Base-by-base conservation (phyloP, 2,797 vertebrate species). In the Nannoperca australis region DNA sequence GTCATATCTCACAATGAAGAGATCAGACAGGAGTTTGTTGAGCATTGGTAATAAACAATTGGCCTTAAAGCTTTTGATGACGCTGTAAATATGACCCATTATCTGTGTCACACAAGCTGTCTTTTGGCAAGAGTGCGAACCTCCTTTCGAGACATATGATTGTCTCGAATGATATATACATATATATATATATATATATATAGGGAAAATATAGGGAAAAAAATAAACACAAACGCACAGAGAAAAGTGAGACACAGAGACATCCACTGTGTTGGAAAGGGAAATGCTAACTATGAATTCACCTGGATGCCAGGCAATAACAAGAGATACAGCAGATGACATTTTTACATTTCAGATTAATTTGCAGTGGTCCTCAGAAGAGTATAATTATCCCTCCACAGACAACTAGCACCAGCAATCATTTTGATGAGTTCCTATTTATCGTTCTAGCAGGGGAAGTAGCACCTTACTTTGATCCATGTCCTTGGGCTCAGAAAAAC, bases 391-490 rank as follows among this genome's bases (percentile, higher is more conserved):
- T 84, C 69, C 70, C 69, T 82, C 68, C 50, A 70, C 32, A 66
- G 56, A 75, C 45, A 51, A 64, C 61, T 17, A 67, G 58, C 61
- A 78, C 45, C 56, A 53, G 64, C 64, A 84, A 55, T 30, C 53
- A 83, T 76, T 86, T 67, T 83, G 73, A 75, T 53, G 58, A 79
- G 67, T 65, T 70, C 79, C 51, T 55, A 73, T 64, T 81, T 82
- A 47, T 85, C 75, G 78, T 83, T 84, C 74, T 49, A 83, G 53
- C 69, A 49, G 67, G 55, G 85, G 83, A 87, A 72, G 77, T 27
- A 82, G 61, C 69, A 76, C 75, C 67, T 85, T 59, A 70, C 85
- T 89, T 91, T 90, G 73, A 88, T 89, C 81, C 44, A 56, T 79
- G 75, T 85, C 85, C 73, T 75, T 54, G 9, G 64, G 84, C 73